Conservation (phyloP, 1,140 invertebrate species). For the Microplitis mediator region DNA sequence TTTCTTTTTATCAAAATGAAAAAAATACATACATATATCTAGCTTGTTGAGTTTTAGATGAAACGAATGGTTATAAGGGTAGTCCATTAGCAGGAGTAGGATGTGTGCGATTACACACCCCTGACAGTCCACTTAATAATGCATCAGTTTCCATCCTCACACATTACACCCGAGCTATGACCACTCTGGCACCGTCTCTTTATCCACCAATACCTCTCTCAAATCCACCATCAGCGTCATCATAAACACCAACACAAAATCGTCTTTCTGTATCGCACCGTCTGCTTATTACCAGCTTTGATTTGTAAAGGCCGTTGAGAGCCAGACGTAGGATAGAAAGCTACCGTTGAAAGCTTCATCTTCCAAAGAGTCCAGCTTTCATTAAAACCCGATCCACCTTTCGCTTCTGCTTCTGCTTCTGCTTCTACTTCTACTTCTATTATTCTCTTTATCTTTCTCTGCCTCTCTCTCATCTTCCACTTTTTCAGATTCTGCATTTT, state of each 20-base stretch:
- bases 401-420: too few relatives aligned
- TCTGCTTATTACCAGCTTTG: constrained; percentile 56
- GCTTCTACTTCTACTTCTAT: too few relatives aligned
- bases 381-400: background rate
- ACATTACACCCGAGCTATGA: constrained; percentile 1
- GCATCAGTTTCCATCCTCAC: constrained; percentile 45
- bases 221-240: background rate
- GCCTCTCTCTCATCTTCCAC: too few relatives aligned
- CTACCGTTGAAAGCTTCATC: background rate
- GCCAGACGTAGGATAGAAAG: background rate
- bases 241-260: background rate
- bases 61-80: constrained; percentile 1
- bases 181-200: background rate
- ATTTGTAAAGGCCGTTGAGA: constrained; percentile 44
- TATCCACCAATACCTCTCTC: background rate
- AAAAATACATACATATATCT: too few relatives aligned
- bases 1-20: too few relatives aligned
- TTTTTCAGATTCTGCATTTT: too few relatives aligned
- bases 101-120: constrained; percentile 54
- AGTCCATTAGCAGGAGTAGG: constrained; percentile 50
- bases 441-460: too few relatives aligned
- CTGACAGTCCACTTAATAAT: constrained; percentile 55
- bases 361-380: background rate
- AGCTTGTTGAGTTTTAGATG: background rate
- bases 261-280: constrained; percentile 32